A percentile compares a stretch with the other conserved stretches of the same genome.
Conservation (phyloP, 2,888 invertebrate species). For the Julus scanicus region DNA sequence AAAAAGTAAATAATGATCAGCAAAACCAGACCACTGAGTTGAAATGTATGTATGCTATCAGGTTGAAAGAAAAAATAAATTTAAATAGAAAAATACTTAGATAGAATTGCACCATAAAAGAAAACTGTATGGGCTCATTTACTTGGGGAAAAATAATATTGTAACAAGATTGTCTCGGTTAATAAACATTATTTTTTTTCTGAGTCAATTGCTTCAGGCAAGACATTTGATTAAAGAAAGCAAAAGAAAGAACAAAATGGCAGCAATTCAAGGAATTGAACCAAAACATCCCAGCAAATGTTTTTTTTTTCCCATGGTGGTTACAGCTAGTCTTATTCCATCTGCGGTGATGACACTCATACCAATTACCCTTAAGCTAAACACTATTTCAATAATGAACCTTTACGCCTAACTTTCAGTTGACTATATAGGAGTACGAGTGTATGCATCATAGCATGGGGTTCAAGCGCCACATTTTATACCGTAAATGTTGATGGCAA, state of each 20-base stretch:
- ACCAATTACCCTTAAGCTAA: slow-evolving; percentile 22
- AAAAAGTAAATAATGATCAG: neutral
- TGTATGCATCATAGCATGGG: neutral
- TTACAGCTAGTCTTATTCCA: no score
- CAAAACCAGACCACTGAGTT: slow-evolving; percentile 4
- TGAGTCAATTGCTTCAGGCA: neutral
- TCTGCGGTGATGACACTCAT: neutral
- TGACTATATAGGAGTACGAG: neutral
- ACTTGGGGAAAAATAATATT: neutral
- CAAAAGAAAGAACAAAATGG: neutral
- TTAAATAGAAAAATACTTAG: slow-evolving; percentile 21
- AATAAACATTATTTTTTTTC: slow-evolving; percentile 23
- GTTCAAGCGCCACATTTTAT: neutral
- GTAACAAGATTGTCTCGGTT: slow-evolving; percentile 33
- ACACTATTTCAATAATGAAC: neutral
- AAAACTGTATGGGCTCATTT: neutral
- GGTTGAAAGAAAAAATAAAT: neutral
- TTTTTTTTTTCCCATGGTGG: neutral
- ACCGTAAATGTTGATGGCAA: neutral
- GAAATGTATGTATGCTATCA: no score
- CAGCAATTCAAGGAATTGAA: neutral
- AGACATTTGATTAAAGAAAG: slow-evolving; percentile 5
- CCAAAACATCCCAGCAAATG: neutral
- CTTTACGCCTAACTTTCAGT: slow-evolving; percentile 8
- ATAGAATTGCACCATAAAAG: neutral